Base-by-base conservation (phyloP, 2,113 vertebrate species). In the Chitala chitala region DNA sequence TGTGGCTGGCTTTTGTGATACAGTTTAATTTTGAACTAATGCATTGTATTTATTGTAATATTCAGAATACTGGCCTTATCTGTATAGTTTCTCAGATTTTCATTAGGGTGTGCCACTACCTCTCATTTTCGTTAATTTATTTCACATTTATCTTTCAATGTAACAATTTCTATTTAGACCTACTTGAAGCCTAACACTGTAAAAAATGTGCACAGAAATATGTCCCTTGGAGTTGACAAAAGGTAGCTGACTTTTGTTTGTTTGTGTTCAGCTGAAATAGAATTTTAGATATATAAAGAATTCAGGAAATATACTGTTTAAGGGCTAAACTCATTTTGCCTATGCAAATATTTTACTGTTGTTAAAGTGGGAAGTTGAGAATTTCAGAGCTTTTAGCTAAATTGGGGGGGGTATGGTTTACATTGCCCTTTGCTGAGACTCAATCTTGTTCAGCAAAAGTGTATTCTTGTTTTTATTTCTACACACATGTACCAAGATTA, bases 121-220 rank as follows among this genome's bases (percentile, higher is more conserved):
- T 92, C 91, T 90, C 87, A 89, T 91, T 83, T 89, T 79, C 80
- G 84, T 85, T 91, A 84, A 86, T 86, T 90, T 89, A 88, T 89
- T 90, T 88, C 83, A 87, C 87, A 85, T 90, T 83, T 85, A 89
- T 85, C 85, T 86, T 77, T 88, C 77, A 78, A 86, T 89, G 83
- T 90, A 85, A 80, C 40, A 80, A 83, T 76, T 86, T 87, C 78
- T 90, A 85, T 86, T 88, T 91, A 89, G 86, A 91, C 87, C 84
- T 92, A 91, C 89, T 92, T 92, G 91, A 92, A 91, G 86, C 89
- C 90, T 91, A 91, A 91, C 89, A 92, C 91, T 92, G 91, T 91
- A 91, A 91, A 85, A 86, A 84, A 86, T 80, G 80, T 91, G 88
- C 88, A 89, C 87, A 86, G 88, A 38, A 61, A n/a, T 20, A 63